phyloP scores from a whole-genome alignment of 2,797 vertebrate species.

The Chelon auratus region DNA sequence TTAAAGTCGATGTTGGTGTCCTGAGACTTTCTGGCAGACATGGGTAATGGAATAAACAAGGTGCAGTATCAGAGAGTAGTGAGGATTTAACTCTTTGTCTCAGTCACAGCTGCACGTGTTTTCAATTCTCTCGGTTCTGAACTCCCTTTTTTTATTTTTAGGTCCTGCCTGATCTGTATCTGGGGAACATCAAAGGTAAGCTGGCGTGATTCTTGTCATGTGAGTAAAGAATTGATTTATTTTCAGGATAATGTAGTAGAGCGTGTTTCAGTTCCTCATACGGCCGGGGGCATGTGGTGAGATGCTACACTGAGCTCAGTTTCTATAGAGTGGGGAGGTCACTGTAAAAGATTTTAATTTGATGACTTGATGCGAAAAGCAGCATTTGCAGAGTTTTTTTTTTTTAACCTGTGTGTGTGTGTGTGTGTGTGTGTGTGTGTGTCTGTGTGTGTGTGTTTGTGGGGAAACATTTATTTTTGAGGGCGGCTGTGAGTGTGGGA shows the following conservation, averaged over 20 bases:
- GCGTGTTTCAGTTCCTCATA: slow-evolving; percentile 82
- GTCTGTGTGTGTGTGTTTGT: not conserved
- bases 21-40: slow-evolving; percentile 27
- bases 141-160: slow-evolving; percentile 53
- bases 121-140: not conserved
- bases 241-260: slow-evolving; percentile 54
- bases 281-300: slow-evolving; percentile 69
- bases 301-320: slow-evolving; percentile 76
- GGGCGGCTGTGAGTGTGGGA: slow-evolving; percentile 38
- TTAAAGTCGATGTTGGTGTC: not conserved
- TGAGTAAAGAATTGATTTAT: slow-evolving; percentile 57
- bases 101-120: not conserved
- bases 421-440: not conserved
- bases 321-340: slow-evolving; percentile 76
- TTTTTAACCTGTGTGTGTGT: not conserved
- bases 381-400: slow-evolving; percentile 4
- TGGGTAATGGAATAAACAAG: slow-evolving; percentile 84
- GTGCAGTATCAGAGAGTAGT: slow-evolving; percentile 44
- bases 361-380: slow-evolving; percentile 18
- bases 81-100: not conserved
- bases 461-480: slow-evolving; percentile 46
- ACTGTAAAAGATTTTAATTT: slow-evolving; percentile 30
- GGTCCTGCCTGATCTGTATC: slow-evolving; percentile 91
- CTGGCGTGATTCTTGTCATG: not conserved
- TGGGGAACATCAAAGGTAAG: slow-evolving; percentile 93